Base-by-base conservation (phyloP, 2,888 invertebrate species). In the Bugula neritina region DNA sequence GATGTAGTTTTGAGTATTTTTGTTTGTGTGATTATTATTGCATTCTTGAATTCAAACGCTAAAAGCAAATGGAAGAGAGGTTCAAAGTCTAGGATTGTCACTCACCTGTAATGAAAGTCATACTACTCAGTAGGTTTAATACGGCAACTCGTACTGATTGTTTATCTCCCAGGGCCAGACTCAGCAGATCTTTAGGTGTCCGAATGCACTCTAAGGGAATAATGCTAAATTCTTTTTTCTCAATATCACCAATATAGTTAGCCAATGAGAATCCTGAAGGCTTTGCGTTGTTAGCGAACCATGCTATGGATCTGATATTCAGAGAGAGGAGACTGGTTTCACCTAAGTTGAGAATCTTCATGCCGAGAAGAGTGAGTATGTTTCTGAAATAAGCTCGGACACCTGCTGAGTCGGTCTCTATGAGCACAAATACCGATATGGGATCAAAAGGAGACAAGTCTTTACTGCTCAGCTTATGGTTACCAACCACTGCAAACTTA, bases 91-190 rank as follows among this genome's bases (percentile, higher is more conserved):
- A n/a, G n/a, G n/a, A n/a, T n/a, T n/a, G 5, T 63, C 10, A 63
- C 31, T 63, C 2, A 63, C 63, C 63, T 63, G 63, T 63, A 13
- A 63, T 63, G 34, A 63, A 63, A 10, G 63, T 63, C 63, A 63
- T 63, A 63, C 34, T 63, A n/a, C 34, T 27, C 10, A 63, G 34
- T 13, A 63, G 31, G n/a, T 21, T 63, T 10, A 63, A 31, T 13
- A 63, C 31, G 63, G 31, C 63, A 13, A 25, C 25, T 63, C 63
- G 2, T 2, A 63, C 27, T 29, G 17, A 27, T 10, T 63, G 63
- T n/a, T 63, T 63, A 31, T 63, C 63, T 31, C 63, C 31, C 13
- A 63, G 31, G 2, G 63, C 63, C 31, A 63, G 17, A 13, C 31
- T 63, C 3, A 63, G 34, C 10, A 63, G n/a, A 13, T 63, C 63